A percentile compares a stretch with the other conserved stretches of the same genome.
Evolutionary conservation across 2,888 invertebrate genomes (phyloP).

Genomic region (Crioceris asparagi): DNA sequence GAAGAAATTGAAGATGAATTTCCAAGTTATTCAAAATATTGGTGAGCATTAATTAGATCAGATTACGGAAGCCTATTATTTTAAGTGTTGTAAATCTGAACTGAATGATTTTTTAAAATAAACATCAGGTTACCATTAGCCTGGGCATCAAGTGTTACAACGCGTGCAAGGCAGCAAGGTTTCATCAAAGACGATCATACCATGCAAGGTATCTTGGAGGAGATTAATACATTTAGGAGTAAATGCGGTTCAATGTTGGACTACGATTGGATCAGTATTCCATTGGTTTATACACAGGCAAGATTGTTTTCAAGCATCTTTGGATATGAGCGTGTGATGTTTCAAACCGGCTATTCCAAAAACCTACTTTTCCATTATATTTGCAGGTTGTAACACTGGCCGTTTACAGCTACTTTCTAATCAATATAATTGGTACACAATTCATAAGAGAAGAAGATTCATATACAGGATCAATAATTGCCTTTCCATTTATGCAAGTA

Average conservation of each 20-base stretch:
- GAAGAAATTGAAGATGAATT: constrained; percentile 67
- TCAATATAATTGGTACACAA: constrained; percentile 79
- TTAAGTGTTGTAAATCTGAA: too few species aligned
- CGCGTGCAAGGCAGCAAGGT: constrained; percentile 74
- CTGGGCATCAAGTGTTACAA: constrained; percentile 81
- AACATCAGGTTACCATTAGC: constrained; percentile 70
- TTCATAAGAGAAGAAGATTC: constrained; percentile 45
- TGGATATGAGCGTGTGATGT: too few species aligned
- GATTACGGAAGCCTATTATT: neutral
- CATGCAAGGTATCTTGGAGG: constrained; percentile 76
- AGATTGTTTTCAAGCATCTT: too few species aligned
- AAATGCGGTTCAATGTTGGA: constrained; percentile 63
- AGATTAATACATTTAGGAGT: constrained; percentile 68
- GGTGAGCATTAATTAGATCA: constrained; percentile 48
- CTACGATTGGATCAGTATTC: constrained; percentile 69
- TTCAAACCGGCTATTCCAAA: neutral
- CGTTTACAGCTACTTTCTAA: constrained; percentile 81
- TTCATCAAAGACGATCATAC: constrained; percentile 79
- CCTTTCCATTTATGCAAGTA: constrained; percentile 80
- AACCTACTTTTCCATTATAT: constrained; percentile 1
- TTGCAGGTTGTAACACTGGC: constrained; percentile 68
- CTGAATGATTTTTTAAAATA: constrained; percentile 7
- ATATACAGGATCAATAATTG: constrained; percentile 38
- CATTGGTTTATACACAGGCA: constrained; percentile 73
- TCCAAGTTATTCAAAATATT: constrained; percentile 77